phyloP scores from a whole-genome alignment of 2,888 invertebrate genomes.

The Polymixis lichenea region DNA sequence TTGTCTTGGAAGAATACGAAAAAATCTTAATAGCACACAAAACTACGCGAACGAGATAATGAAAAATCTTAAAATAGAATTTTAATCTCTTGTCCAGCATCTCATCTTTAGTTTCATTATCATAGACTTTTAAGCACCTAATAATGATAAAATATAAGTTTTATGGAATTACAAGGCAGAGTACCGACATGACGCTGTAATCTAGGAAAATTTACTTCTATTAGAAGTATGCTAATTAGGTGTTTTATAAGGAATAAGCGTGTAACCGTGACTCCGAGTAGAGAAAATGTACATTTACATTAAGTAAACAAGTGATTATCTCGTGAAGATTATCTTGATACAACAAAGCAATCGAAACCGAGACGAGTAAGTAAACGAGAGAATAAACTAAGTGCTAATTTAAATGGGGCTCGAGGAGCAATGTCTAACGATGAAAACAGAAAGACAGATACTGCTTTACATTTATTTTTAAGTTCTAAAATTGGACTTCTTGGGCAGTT shows the following conservation, averaged over 20 bases:
- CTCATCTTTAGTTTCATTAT: conserved; percentile 2
- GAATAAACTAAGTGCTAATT: conserved; percentile 23
- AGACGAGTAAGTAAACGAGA: conserved; percentile 15
- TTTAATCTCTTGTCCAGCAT: conserved; percentile 16
- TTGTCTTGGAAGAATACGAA: conserved; percentile 47
- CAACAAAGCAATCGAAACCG: conserved; percentile 40
- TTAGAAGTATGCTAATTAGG: conserved; percentile 43
- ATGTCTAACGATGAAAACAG: not conserved
- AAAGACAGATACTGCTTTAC: not conserved
- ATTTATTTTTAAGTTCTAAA: not conserved
- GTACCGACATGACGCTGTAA: conserved; percentile 22
- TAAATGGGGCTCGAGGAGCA: conserved; percentile 6
- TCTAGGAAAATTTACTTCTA: conserved; percentile 46
- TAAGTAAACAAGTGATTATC: conserved; percentile 50
- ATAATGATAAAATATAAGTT: conserved; percentile 34
- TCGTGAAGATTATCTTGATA: conserved; percentile 39
- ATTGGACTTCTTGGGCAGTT: not conserved
- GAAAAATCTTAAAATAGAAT: conserved; percentile 34
- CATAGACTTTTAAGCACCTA: conserved; percentile 7
- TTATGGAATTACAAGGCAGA: conserved; percentile 27
- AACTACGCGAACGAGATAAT: conserved; percentile 30
- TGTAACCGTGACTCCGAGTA: conserved; percentile 42
- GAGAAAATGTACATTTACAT: conserved; percentile 49
- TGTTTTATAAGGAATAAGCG: conserved; percentile 34
- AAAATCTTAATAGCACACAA: conserved; percentile 50